Base-by-base conservation (phyloP, 2,888 invertebrate genomes). In the Mythimna impura region DNA sequence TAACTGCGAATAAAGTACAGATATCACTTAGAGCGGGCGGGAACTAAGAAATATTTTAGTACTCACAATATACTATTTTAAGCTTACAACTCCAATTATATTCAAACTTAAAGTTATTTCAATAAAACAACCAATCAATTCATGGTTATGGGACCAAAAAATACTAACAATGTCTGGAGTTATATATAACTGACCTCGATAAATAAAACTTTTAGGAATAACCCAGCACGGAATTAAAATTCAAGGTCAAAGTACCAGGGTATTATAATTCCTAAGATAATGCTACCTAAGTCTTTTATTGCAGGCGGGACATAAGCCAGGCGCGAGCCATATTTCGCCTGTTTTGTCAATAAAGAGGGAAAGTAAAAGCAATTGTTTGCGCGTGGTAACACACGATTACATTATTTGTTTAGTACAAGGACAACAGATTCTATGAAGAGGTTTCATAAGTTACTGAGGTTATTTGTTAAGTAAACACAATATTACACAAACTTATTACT, bases 301-400 rank as follows among this genome's bases (percentile, higher is more conserved):
- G 70, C 63, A 70, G 66, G 70, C 68, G 66, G 71, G 64, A 74
- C 73, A 71, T 12, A 43, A 14, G 43, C 43, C 76, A 82, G 71
- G 40, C 52, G 63, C 66, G 61, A 61, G 66, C 70, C 65, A 76
- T 74, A 74, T 78, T 84, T 77, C 67, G 71, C 55, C 60, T 62
- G 78, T 73, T 76, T 79, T 71, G 73, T 79, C 73, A 81, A 67
- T 78, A 82, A 69, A 77, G 64, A 54, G 55, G 47, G 62, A 62
- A 81, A 80, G 76, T 75, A 67, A 70, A 64, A 55, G 69, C 57
- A 70, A 71, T 76, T 82, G 71, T 63, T 79, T 70, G 81, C 70
- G 75, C 81, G 83, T 83, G 84, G 66, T 69, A 78, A 69, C 71
- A 73, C 73, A 72, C 75, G 67, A 79, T 84, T 83, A 72, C 79